Base-by-base conservation (phyloP, 2,888 invertebrate genomes). In the Mesoligia furuncula region DNA sequence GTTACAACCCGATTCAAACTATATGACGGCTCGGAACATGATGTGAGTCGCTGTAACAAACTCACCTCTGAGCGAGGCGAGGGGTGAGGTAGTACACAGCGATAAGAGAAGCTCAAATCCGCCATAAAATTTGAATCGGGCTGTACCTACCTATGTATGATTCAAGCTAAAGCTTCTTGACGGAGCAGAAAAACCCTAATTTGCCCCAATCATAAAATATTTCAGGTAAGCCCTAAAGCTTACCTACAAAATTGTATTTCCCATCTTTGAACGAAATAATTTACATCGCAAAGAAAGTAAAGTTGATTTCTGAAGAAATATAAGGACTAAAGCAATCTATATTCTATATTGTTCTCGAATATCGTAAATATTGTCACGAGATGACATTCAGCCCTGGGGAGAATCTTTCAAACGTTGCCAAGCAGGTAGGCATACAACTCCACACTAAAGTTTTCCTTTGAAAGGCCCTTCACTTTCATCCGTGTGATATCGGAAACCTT, bases 401-500 rank as follows among this genome's bases (percentile, higher is more conserved):
- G 54, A 67, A 75, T 70, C 31, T 65, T 51, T 65, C 54, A 62
- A 83, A 79, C 42, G 27, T 73, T 71, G n/a, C 76, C 71, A 73
- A 80, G 42, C 75, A 83, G 85, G 81, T 83, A 81, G 78, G 79
- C 82, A 78, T 70, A 84, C 79, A 84, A 80, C 77, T 81, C 78
- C 64, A 75, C 73, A 82, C 78, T 70, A 54, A 78, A 73, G 79
- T 77, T 73, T 81, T 83, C 68, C 79, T 81, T 82, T 81, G 76
- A 80, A 82, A 87, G 75, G 45, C 68, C 70, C 69, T 75, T 74
- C 77, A 74, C 79, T 83, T 73, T 66, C 73, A 88, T 80, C 77
- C 84, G 68, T 77, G 69, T 76, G 83, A 89, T 90, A 90, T 85
- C 75, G 82, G 80, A 83, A 85, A 81, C 84, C 87, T 79, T 88